phyloP scores from a whole-genome alignment of 2,797 vertebrate species.

The Basileuterus tristriatus region DNA sequence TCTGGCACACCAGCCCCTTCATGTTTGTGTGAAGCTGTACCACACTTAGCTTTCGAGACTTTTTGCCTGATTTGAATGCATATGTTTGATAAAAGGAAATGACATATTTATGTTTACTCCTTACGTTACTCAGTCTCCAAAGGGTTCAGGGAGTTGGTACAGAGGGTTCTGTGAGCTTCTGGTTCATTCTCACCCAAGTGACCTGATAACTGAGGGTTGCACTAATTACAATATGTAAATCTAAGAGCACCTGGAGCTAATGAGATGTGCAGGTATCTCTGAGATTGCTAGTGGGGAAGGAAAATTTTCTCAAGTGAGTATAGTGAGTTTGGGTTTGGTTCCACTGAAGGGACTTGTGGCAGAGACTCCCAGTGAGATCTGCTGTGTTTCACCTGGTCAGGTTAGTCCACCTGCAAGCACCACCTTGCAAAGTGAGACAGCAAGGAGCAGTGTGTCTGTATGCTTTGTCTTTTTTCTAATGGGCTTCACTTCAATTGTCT shows the following conservation, averaged over 20 bases:
- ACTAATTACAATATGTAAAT: background rate
- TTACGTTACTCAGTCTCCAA: background rate
- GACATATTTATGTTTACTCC: constrained; percentile 30
- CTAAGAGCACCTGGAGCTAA: background rate
- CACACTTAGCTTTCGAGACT: background rate
- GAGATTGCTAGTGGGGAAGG: rapidly evolving
- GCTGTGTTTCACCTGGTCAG: background rate
- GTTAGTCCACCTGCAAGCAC: background rate
- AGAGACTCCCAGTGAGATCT: background rate
- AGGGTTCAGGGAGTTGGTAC: background rate
- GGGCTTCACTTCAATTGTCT: background rate
- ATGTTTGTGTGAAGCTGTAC: constrained; percentile 18
- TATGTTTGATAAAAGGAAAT: constrained; percentile 25
- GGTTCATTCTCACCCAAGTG: background rate
- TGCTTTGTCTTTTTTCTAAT: background rate
- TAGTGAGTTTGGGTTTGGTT: background rate
- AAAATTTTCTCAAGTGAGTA: rapidly evolving
- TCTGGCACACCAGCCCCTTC: background rate
- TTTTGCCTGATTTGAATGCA: constrained; percentile 39
- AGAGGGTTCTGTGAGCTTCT: background rate
- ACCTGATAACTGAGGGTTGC: background rate
- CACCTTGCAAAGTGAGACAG: background rate
- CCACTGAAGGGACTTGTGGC: background rate
- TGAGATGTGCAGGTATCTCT: background rate
- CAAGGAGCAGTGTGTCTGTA: background rate